Evolutionary conservation across 1,140 invertebrate genomes (phyloP).

Genomic region (Bombus superbus): DNA sequence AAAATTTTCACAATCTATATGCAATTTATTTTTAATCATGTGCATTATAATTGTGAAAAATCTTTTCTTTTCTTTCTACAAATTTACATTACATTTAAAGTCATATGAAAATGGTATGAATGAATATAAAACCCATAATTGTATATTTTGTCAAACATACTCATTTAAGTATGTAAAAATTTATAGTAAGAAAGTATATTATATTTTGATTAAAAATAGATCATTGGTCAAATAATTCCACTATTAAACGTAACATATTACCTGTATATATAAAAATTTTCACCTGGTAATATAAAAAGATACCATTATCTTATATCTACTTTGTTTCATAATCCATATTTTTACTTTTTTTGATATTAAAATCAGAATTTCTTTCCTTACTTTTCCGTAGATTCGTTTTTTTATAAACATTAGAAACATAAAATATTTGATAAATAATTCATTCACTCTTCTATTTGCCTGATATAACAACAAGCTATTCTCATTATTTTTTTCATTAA

Average conservation of each 20-base stretch:
- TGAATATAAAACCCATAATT: constrained; percentile 44
- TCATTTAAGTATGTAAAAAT: constrained; percentile 42
- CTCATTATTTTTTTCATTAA: background rate
- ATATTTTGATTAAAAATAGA: constrained; percentile 50
- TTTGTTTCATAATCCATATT: background rate
- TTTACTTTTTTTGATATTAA: background rate
- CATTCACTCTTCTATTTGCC: background rate
- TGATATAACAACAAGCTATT: background rate
- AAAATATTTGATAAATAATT: background rate
- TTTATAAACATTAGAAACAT: background rate
- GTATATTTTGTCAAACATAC: constrained; percentile 47
- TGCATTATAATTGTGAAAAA: constrained; percentile 16
- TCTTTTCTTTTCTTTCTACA: constrained; percentile 16
- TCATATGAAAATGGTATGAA: constrained; percentile 43
- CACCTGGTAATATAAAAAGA: background rate
- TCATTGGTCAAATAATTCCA: constrained; percentile 23
- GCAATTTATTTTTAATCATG: constrained; percentile 55
- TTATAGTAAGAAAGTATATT: constrained; percentile 46
- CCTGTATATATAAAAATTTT: constrained; percentile 25
- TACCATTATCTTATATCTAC: background rate
- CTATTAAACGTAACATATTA: constrained; percentile 14
- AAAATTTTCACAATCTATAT: constrained; percentile 42
- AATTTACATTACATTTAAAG: constrained; percentile 37
- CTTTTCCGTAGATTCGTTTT: background rate
- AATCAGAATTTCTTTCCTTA: background rate